Evolutionary conservation across 2,888 invertebrate species (phyloP), one percentile per base, ranked within the genome.

Genomic region (Leucozona laternaria): DNA sequence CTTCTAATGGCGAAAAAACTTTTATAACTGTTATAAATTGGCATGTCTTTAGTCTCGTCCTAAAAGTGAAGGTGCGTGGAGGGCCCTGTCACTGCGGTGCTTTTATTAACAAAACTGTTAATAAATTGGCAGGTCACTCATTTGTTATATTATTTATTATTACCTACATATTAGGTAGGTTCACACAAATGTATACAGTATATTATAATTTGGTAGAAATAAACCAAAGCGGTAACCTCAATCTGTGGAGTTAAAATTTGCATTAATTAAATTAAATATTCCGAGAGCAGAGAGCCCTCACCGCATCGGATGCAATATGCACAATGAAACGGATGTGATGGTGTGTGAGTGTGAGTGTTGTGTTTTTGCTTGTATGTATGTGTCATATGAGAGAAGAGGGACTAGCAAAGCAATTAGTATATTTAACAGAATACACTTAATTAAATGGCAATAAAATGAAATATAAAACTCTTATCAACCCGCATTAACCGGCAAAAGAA

Each of bases 361-460:
- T 58, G 15, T 40, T 60, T 60, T n/a, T n/a, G n/a, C n/a, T n/a
- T 55, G 37, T 68, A 62, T 34, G 60, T 25, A 50, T 77, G 72
- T 77, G 77, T 81, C 73, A 85, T 68, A 53, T 31, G 43, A 58
- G 45, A 25, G 15, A 71, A 40, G 43, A 31, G 64, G 58, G 66
- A 11, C 76, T 73, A 78, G 73, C 17, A 62, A 62, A 78, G 85
- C 85, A 86, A 86, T 86, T 86, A 86, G 85, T 86, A 78, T 55
- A 77, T 71, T 81, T 73, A 73, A 78, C 53, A 58, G 70, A 82
- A 81, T 81, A 70, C 81, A 78, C 81, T 81, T 86, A 86, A 86
- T 86, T 86, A 86, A 86, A 86, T 78, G 73, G 78, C 77, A 73
- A 78, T 86, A 78, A 86, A 86, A 77, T 76, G 72, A 84, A 84